Evolutionary conservation across 2,113 vertebrate genomes (phyloP).

Genomic region (Protobothrops mucrosquamatus): DNA sequence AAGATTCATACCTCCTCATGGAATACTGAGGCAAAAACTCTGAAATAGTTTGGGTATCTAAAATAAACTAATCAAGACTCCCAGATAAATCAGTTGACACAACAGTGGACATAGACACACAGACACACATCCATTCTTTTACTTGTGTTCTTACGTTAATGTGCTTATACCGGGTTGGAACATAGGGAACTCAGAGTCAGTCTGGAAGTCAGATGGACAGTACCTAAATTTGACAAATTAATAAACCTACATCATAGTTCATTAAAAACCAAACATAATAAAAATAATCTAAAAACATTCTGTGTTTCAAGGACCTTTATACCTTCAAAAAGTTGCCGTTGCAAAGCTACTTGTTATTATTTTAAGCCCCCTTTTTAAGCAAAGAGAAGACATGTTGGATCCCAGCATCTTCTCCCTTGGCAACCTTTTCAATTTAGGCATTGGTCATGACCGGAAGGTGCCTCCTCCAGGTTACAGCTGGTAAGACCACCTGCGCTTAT

Average conservation of each 20-base stretch:
- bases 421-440: conserved; percentile 57
- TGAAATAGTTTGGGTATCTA: neutral
- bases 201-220: neutral
- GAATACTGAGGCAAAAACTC: rapidly evolving
- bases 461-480: conserved; percentile 69
- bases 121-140: neutral
- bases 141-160: neutral
- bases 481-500: conserved; percentile 65
- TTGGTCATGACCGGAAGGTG: conserved; percentile 67
- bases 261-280: conserved; percentile 14
- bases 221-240: neutral
- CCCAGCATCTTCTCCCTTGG: conserved; percentile 54
- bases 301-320: neutral
- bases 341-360: conserved; percentile 13
- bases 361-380: conserved; percentile 44
- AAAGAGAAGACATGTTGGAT: conserved; percentile 49
- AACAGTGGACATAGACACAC: neutral
- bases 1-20: neutral
- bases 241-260: neutral
- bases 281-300: neutral
- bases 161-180: neutral
- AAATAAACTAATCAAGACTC: neutral
- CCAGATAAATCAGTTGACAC: neutral
- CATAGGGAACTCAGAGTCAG: neutral
- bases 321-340: conserved; percentile 30